Base-by-base conservation (phyloP, 2,888 invertebrate genomes). In the Meta bourneti region DNA sequence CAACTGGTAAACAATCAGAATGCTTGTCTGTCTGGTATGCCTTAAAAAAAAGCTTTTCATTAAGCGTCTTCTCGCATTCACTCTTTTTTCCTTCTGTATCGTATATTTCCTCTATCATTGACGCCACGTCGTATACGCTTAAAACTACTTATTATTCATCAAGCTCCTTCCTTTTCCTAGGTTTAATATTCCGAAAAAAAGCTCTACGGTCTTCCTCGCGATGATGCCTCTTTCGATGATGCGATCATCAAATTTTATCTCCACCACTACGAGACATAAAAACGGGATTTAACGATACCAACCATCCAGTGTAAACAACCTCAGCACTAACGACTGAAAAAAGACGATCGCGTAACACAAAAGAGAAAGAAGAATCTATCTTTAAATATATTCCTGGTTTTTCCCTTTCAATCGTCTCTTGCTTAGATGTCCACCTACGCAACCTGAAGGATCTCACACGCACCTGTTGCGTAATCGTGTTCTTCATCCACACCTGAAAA, bases 91-190 rank as follows among this genome's bases (percentile, higher is more conserved):
- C 61, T 61, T 7, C 79, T 20, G 49, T 19, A n/a, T 51, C 16
- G 34, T 34, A 34, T 4, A 34, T 34, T 77, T 19, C 51, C 19
- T 77, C 16, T 51, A 8, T 51, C 20, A 61, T 34, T 79, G 79
- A 61, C 19, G 79, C 61, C 61, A n/a, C 71, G 11, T 75, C 75
- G n/a, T 48, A 8, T 51, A 16, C 34, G 52, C 54, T 88, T 69
- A 75, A 34, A 87, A 72, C 52, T 72, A 72, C 72, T 88, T 88
- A 81, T 88, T 88, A 88, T 88, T 88, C 88, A 88, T 81, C 48
- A 48, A 13, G 34, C 9, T 72, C 34, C 20, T 34, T 34, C 72
- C 20, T n/a, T 77, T n/a, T 77, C 34, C 13, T 51, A 13, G 19
- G 52, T 54, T 84, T 34, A 74, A 34, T 51, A 61, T 82, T 74